Base-by-base conservation (phyloP, 2,888 invertebrate species). In the Helicoverpa assulta region DNA sequence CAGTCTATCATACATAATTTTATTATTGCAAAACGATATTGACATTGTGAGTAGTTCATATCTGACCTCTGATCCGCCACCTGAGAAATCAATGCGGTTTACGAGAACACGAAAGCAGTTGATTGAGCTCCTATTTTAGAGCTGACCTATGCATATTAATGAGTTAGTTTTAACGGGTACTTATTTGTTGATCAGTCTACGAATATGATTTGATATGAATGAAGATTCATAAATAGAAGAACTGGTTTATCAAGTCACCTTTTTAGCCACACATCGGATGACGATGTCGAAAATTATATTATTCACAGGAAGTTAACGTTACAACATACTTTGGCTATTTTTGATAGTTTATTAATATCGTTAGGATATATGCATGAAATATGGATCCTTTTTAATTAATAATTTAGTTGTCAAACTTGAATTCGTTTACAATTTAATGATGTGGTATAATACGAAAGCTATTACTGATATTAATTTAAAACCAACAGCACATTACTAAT, bases 241-340 rank as follows among this genome's bases (percentile, higher is more conserved):
- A 63, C 82, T 51, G 71, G 81, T 70, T 70, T 54, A 12, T 47
- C 62, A 56, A 76, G 62, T 50, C 62, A 70, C 71, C 71, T 70
- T 62, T 43, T 80, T 65, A 70, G 51, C 65, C 55, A 70, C 53
- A 54, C 50, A 19, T 66, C 61, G 56, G 59, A 66, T 54, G 26
- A 19, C 14, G 71, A 67, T 73, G 69, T 62, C 33, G 64, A 76
- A 77, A 81, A 52, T 33, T 18, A 61, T 52, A 51, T 53, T 58
- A 51, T 56, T 55, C 40, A 56, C 37, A 78, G 78, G 78, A 78
- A 78, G 67, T 63, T 21, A 7, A 19, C 53, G 19, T 76, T 73
- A 73, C 60, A 40, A 56, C 55, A 78, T 78, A 69, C 78, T 26
- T 26, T 0, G 26, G 64, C 50, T 56, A 5, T 52, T 64, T 64